A percentile compares a stretch with the other conserved stretches of the same genome.
Conservation (phyloP, 1,140 invertebrate species). For the Macrobrachium rosenbergii region DNA sequence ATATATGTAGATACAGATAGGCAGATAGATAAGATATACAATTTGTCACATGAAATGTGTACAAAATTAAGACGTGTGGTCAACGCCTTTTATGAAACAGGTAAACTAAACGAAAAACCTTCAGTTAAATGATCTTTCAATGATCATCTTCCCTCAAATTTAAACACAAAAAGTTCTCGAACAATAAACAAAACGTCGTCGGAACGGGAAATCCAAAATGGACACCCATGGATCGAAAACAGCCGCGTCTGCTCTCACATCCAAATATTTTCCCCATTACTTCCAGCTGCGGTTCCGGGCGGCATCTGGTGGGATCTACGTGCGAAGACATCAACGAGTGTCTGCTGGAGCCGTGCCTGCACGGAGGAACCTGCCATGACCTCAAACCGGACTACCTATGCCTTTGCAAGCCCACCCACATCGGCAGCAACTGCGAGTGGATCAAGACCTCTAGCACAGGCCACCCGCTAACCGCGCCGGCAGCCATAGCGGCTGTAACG, state of each 20-base stretch:
- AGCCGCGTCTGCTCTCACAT: no score
- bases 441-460: not conserved
- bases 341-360: conserved; percentile 10
- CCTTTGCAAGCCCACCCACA: conserved; percentile 4
- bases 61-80: no score
- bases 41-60: no score
- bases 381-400: not conserved
- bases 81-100: not conserved
- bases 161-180: not conserved
- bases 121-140: no score
- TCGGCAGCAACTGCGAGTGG: conserved; percentile 29
- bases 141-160: not conserved
- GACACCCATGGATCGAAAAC: not conserved
- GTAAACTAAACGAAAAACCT: not conserved
- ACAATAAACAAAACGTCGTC: no score
- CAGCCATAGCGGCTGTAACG: conserved; percentile 11
- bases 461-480: not conserved
- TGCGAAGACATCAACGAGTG: conserved; percentile 29
- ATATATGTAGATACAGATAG: not conserved
- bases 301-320: not conserved
- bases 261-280: not conserved
- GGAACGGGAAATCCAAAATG: no score
- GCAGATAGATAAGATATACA: not conserved
- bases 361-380: conserved; percentile 7
- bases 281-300: conserved; percentile 17